Evolutionary conservation across 2,113 vertebrate species (phyloP), one percentile per base, ranked within the genome.

Genomic region (Columba livia): DNA sequence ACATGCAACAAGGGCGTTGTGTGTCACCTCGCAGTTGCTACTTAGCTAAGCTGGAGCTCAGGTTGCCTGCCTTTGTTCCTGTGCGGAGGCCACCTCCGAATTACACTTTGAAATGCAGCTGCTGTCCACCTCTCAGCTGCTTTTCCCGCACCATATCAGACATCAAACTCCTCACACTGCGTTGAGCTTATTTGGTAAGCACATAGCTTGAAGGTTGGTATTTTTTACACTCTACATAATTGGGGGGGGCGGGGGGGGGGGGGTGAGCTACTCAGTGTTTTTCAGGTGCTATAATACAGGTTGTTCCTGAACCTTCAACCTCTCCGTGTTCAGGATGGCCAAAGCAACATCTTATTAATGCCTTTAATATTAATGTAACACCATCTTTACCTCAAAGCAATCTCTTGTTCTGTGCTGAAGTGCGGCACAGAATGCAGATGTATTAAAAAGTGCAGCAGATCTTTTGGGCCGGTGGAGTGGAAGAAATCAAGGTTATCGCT

Each of bases 91-190:
- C 15, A 71, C 65, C 38, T 96, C 48, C 64, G 61, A 80, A 50
- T 91, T 94, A 38, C 10, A 12, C 81, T 88, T 95, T 90, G 95
- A 94, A 96, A 87, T 85, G 60, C 87, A 91, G 42, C 79, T 81
- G 40, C 34, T 91, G 36, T 88, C 56, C 19, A 44, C 47, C 48
- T 88, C 69, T 90, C 42, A 78, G 84, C 62, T 81, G 61, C 42
- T 80, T 88, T 79, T 96, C 92, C 88, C 88, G 40, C 51, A 90
- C 36, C 24, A 54, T 90, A 50, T 58, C 42, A 72, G 61, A n/a
- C 50, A 16, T 19, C 60, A 47, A 32, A 38, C 18, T 81, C 72
- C 62, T 88, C 9, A 1, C 51, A 29, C 28, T 4, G 2, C 18
- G 9, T 42, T 69, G 69, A 50, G 40, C 50, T 87, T 57, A 17